Conservation (phyloP, 2,888 invertebrate genomes). For the Nebria brevicollis region DNA sequence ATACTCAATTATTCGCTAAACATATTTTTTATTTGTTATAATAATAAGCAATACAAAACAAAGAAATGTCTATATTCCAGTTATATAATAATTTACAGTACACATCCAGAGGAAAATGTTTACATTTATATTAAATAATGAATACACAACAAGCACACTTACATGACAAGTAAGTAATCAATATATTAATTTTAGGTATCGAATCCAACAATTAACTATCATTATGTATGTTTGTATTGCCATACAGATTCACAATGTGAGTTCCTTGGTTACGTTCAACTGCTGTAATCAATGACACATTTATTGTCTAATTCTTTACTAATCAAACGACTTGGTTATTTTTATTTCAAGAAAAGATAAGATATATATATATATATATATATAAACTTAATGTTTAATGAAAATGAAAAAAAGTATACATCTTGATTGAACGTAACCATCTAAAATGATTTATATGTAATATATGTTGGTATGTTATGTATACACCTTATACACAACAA, state of each 20-base stretch:
- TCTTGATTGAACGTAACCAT: constrained; percentile 39
- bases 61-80: constrained; percentile 29
- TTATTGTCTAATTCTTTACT: constrained; percentile 44
- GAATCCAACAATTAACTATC: constrained; percentile 43
- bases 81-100: constrained; percentile 43
- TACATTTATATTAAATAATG: constrained; percentile 31
- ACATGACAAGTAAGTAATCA: constrained; percentile 39
- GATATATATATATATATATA: no score
- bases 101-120: constrained; percentile 42
- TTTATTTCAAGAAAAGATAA: no score
- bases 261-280: constrained; percentile 40
- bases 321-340: constrained; percentile 37
- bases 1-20: no score
- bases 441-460: background rate
- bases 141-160: constrained; percentile 20
- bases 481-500: no score
- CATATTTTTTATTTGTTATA: no score
- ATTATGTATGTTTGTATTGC: background rate
- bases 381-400: no score
- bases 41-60: background rate
- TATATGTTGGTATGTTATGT: no score
- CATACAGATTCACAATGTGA: background rate
- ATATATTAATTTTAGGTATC: constrained; percentile 29
- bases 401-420: no score
- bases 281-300: constrained; percentile 10